phyloP scores from a whole-genome alignment of 1,140 invertebrate genomes.

The Euborellia annulipes region DNA sequence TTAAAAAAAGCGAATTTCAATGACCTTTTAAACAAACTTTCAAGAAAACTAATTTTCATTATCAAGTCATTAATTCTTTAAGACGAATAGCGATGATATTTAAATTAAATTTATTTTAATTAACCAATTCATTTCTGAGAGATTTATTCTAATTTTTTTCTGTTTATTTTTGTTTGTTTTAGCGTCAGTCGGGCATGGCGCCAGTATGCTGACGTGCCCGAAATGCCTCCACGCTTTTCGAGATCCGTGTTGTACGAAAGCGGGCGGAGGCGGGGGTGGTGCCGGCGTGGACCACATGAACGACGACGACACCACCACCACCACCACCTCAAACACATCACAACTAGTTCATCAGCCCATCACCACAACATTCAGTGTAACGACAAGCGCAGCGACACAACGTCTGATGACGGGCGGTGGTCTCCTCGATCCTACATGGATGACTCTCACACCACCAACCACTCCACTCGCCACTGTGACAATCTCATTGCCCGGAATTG shows the following conservation, averaged over 20 bases:
- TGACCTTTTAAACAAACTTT: too few species aligned
- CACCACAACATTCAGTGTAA: constrained; percentile 16
- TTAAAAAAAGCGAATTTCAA: too few species aligned
- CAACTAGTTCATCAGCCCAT: constrained; percentile 24
- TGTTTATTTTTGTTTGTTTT: neutral
- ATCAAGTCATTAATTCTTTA: too few species aligned
- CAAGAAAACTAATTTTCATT: too few species aligned
- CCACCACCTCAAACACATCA: constrained; percentile 12
- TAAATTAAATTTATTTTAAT: too few species aligned
- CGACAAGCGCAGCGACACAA: constrained; percentile 6
- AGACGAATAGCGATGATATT: too few species aligned
- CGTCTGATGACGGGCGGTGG: neutral
- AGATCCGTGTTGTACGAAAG: constrained; percentile 8
- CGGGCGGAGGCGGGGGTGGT: neutral
- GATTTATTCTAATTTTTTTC: too few species aligned
- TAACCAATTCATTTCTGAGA: too few species aligned
- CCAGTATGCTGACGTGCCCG: constrained; percentile 28
- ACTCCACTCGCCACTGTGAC: constrained; percentile 9
- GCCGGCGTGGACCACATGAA: constrained; percentile 19
- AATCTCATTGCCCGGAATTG: neutral
- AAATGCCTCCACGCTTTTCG: constrained; percentile 43
- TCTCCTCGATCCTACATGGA: constrained; percentile 10
- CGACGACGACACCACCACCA: too few species aligned
- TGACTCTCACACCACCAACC: constrained; percentile 23
- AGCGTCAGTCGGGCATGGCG: constrained; percentile 4